phyloP scores from a whole-genome alignment of 2,113 vertebrate species.

The Ceyx melanurus region DNA sequence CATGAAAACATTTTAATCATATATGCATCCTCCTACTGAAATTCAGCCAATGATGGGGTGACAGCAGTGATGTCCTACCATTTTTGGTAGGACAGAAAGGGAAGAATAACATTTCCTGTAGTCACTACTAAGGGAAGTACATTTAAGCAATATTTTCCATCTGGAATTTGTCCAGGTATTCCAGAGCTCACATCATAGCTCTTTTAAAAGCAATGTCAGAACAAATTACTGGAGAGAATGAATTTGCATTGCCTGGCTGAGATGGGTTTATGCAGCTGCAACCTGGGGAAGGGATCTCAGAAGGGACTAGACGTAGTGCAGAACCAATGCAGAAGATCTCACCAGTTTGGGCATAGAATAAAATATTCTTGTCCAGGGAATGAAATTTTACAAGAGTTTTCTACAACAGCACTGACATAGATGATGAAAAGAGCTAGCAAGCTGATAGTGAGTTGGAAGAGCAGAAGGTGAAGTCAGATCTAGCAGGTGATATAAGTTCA shows the following conservation, averaged over 20 bases:
- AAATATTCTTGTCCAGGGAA: background rate
- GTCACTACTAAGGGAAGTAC: constrained; percentile 6
- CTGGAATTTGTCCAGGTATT: constrained; percentile 9
- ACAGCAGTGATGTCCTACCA: background rate
- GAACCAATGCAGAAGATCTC: background rate
- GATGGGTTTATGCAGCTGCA: background rate
- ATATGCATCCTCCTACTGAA: background rate
- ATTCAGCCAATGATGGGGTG: background rate
- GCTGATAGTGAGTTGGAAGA: background rate
- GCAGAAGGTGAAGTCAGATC: background rate
- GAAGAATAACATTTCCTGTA: constrained; percentile 35
- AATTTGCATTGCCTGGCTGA: background rate
- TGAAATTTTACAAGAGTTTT: background rate
- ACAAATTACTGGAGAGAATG: background rate
- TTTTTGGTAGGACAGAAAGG: background rate
- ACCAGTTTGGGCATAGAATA: background rate
- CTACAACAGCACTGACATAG: background rate
- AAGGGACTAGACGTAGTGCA: background rate
- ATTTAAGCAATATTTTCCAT: constrained; percentile 11
- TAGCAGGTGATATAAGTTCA: background rate
- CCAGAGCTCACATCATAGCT: background rate
- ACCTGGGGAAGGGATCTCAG: background rate
- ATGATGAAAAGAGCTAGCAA: background rate
- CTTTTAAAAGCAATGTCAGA: background rate
- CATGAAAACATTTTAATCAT: background rate